Base-by-base conservation (phyloP, 2,888 invertebrate genomes). In the Labia minor region DNA sequence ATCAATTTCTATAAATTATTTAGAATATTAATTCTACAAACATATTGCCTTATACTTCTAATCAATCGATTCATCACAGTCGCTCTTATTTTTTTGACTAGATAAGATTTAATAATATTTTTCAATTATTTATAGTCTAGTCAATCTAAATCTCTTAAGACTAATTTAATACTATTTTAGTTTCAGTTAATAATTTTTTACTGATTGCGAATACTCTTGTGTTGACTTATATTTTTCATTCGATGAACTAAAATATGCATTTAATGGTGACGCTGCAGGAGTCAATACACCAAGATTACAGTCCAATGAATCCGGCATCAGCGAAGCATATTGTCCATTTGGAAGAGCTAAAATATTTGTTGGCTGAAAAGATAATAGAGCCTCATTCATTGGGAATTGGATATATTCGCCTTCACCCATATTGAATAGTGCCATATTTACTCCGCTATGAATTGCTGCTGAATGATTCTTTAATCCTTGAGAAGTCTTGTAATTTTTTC, bases 401-500 rank as follows among this genome's bases (percentile, higher is more conserved):
- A 74, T 71, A 10, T 72, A 71, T 69, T 73, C 73, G 21, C 74
- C 74, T 18, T 70, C 72, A 19, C 71, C 72, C 16, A 72, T 71
- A 19, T 72, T 72, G 18, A 74, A 68, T 19, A 73, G 72, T 62
- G 75, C 74, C 70, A 74, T 71, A 64, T 72, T 72, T n/a, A 74
- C 72, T 65, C 75, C 73, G 64, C 73, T 74, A 73, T 80, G 80
- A 71, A 77, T 78, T n/a, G 77, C 72, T 37, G 78, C 73, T 67
- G 86, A 83, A 77, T 92, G 91, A 74, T 83, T 86, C 75, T 88
- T 88, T 74, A 92, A 81, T 68, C 90, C 89, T 77, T 88, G 87
- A 65, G 86, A 82, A 70, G 90, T 89, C 80, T 89, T 89, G 81
- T 92, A 92, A 77, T 86, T 89, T 81, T 91, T 92, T 74, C 90